Evolutionary conservation across 2,888 invertebrate genomes (phyloP), one percentile per base, ranked within the genome.

Genomic region (Eudasyphora cyanicolor): DNA sequence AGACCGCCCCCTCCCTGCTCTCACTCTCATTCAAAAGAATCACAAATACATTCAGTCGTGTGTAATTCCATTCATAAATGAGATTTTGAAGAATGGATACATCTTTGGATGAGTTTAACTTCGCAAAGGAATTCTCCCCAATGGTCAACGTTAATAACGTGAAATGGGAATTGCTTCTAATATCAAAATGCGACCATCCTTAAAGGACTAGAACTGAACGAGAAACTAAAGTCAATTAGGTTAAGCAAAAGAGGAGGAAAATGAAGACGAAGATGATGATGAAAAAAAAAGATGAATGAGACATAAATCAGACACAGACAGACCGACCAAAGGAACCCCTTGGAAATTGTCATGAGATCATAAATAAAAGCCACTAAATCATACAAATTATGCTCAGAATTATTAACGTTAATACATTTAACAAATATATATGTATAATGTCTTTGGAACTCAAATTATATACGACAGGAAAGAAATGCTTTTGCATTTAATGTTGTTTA

Each of bases 81-180:
- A n/a, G n/a, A n/a, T 64, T 38, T 19, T 62, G 17, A 32, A 64
- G 38, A 14, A 42, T 42, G 19, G 42, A 24, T 38, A 67, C 67
- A 67, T 42, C 38, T 5, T 38, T 19, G 69, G 76, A 62, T 76
- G 75, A 21, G 76, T n/a, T n/a, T 49, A 71, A 62, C 62, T 78
- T 81, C 73, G 76, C 75, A 75, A 78, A 81, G 76, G n/a, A 76
- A 76, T 81, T 73, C 32, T 79, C 62, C 81, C 84, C 84, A 71
- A 62, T 62, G 76, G 84, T 69, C 76, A 76, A 79, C 76, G 73
- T 81, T 84, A 81, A 84, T 81, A 81, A 84, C 67, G 67, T 60
- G 62, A 76, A 81, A 79, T 73, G 81, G 81, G 78, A 84, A 79
- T 84, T 76, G 57, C 60, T 67, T 19, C n/a, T 57, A 27, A 49